These are phyloP conservation scores for Thryonomys swinderianus DNA, from an alignment of 2,113 vertebrate species.

Conservation along the genomic window DNA sequence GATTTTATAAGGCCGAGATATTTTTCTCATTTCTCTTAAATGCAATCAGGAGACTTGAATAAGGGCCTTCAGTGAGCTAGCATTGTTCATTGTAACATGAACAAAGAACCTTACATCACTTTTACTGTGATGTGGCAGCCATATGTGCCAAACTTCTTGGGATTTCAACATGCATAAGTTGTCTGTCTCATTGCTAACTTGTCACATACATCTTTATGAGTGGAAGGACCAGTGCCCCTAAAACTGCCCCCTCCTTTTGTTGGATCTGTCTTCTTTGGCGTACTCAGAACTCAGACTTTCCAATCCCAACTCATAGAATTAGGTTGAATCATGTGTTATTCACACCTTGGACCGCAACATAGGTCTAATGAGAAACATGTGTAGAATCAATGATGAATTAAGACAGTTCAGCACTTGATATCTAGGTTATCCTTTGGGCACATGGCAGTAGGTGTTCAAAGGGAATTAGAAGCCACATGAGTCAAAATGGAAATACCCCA, in stretches of 20 bases:
- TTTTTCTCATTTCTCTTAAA: conserved; percentile 34
- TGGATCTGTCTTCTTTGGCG: not conserved
- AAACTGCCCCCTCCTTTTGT: not conserved
- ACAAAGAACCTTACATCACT: not conserved
- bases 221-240: not conserved
- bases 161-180: not conserved
- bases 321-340: not conserved
- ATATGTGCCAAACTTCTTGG: not conserved
- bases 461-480: not conserved
- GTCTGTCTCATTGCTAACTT: not conserved
- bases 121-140: not conserved
- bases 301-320: not conserved
- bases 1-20: not conserved
- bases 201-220: not conserved
- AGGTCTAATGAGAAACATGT: not conserved
- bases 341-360: not conserved
- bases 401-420: not conserved
- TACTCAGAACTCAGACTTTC: not conserved
- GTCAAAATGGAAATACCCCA: not conserved
- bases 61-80: not conserved
- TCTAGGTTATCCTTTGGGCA: not conserved
- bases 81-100: not conserved
- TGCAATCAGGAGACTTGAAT: not conserved
- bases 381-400: not conserved
- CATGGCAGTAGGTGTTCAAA: not conserved